phyloP scores from a whole-genome alignment of 2,888 invertebrate genomes.

The Nymphalis c-album region DNA sequence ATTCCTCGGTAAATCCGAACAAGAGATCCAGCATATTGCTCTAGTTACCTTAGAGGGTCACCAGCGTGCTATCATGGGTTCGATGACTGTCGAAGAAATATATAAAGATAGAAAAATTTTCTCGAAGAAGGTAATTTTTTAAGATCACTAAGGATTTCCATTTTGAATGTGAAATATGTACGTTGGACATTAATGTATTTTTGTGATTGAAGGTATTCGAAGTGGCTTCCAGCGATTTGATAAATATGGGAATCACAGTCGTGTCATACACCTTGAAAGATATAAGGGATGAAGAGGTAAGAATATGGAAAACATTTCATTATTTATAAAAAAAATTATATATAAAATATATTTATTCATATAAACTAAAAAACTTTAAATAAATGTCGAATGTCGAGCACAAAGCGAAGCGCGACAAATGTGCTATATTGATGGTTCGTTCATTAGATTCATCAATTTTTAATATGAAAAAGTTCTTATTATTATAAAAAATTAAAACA shows the following conservation, averaged over 20 bases:
- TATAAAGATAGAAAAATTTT: conserved; percentile 98
- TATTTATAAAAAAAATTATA: not conserved
- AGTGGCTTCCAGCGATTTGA: conserved; percentile 96
- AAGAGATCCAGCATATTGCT: conserved; percentile 94
- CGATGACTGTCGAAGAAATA: conserved; percentile 98
- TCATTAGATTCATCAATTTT: no score
- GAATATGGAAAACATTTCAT: no score
- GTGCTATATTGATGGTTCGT: no score
- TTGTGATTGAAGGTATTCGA: conserved; percentile 87
- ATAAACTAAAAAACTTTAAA: no score
- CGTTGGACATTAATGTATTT: conserved; percentile 7
- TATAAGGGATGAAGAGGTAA: conserved; percentile 96
- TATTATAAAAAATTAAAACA: conserved; percentile 54
- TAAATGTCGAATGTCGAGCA: no score
- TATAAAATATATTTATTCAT: no score
- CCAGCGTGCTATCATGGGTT: conserved; percentile 97
- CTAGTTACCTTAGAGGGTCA: conserved; percentile 96
- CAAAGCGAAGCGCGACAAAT: no score
- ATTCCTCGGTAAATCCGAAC: conserved; percentile 93
- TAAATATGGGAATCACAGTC: conserved; percentile 98
- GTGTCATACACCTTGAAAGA: conserved; percentile 97
- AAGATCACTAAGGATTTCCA: not conserved
- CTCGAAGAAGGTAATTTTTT: conserved; percentile 84
- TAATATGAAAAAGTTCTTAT: no score
- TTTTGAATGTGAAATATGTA: not conserved